Evolutionary conservation across 1,140 invertebrate genomes (phyloP), one percentile per base, ranked within the genome.

Genomic region (Panulirus ornatus): DNA sequence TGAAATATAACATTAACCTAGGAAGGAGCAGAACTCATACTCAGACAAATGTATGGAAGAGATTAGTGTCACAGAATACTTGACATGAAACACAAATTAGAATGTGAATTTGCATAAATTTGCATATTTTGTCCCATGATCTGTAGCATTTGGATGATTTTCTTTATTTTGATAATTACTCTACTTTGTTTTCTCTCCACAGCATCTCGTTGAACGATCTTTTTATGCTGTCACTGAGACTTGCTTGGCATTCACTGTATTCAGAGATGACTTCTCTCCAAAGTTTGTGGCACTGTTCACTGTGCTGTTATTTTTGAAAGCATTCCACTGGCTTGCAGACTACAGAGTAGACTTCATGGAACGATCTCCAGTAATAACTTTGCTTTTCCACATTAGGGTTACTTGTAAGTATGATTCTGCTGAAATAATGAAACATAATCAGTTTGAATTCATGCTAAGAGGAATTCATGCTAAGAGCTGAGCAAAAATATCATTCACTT

Each of bases 211-310:
- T 93, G 99, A 99, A 94, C 96, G 98, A 92, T 98, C 98, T 8
- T 99, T 99, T 99, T 99, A 99, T 95, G 99, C 99, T 6, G 96
- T 99, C 40, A 99, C 99, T 16, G 99, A 99, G 95, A 99, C 99
- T 2, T 99, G 99, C 95, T 94, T 99, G 92, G 99, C 99, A 38
- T 99, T 99, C 93, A 99, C 99, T 82, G 98, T 99, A 2, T 99
- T 99, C 94, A 95, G 99, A 93, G 99, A 99, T 95, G 99, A 99
- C 93, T 99, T 99, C 93, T 99, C 98, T 95, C 98, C 98, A 27
- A 98, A 98, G 93, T 99, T 99, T 95, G 98, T 99, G 93, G 98
- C 98, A 19, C 94, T 99, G 58, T 99, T 99, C 94, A 99, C 98
- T 16, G 95, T 99, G 30, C 95, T 99, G 44, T 95, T 99, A 58